phyloP scores from a whole-genome alignment of 2,797 vertebrate species.

The Phalanger gymnotis region DNA sequence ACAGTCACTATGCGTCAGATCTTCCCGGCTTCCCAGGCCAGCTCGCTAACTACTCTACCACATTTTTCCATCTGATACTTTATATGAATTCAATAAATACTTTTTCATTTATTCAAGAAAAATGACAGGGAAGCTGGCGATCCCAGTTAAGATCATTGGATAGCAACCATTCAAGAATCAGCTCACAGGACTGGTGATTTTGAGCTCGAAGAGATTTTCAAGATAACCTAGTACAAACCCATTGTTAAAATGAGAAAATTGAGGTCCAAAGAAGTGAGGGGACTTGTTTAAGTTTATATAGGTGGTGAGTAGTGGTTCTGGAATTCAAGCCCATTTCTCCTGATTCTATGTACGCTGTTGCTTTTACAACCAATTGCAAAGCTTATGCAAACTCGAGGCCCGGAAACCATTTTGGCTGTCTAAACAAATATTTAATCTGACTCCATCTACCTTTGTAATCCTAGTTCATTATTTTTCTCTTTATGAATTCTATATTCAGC shows the following conservation, averaged over 20 bases:
- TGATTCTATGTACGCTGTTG: neutral
- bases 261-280: neutral
- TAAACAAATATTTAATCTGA: neutral
- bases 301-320: neutral
- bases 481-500: neutral
- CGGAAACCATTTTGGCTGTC: neutral
- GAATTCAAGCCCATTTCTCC: neutral
- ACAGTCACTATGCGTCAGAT: neutral
- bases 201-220: neutral
- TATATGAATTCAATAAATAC: neutral
- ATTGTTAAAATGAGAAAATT: neutral
- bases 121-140: neutral
- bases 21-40: neutral
- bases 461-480: neutral
- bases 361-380: neutral
- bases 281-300: neutral
- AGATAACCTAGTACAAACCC: neutral
- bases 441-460: neutral
- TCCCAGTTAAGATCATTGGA: neutral
- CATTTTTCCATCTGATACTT: neutral
- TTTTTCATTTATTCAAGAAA: neutral
- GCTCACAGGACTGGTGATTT: neutral
- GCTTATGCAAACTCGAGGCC: neutral
- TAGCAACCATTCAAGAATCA: neutral
- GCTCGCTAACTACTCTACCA: neutral